A percentile compares a stretch with the other conserved stretches of the same genome.
Evolutionary conservation across 2,797 vertebrate species (phyloP).

Genomic region (Bucorvus abyssinicus): DNA sequence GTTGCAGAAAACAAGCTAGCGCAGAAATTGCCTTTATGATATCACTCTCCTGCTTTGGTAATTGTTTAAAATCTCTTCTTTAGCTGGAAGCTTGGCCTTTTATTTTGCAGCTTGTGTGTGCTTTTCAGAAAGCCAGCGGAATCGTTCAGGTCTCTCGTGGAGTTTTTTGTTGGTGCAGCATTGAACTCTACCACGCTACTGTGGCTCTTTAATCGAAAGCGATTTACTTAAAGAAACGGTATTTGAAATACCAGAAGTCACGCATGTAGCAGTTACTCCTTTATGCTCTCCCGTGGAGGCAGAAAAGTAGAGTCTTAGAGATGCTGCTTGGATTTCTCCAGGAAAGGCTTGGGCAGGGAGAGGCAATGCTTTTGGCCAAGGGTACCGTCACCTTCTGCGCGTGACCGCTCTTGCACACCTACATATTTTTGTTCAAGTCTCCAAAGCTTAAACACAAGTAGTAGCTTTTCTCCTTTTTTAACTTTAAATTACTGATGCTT

Average conservation of each 20-base stretch:
- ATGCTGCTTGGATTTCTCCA: background rate
- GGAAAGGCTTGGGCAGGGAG: background rate
- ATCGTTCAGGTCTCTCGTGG: background rate
- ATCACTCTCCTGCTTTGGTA: constrained; percentile 69
- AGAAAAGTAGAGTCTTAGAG: background rate
- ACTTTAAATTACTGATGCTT: background rate
- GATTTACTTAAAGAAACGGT: background rate
- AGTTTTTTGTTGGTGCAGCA: background rate
- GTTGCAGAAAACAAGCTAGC: constrained; percentile 78
- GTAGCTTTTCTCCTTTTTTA: background rate
- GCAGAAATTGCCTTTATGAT: constrained; percentile 83
- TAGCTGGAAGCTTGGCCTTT: constrained; percentile 57
- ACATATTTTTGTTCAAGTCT: background rate
- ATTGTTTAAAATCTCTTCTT: constrained; percentile 76
- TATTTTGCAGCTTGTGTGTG: constrained; percentile 8
- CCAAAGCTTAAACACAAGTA: background rate
- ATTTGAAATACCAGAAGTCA: background rate
- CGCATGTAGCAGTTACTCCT: background rate
- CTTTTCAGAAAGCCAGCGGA: constrained; percentile 22
- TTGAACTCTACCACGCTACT: background rate
- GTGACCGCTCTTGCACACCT: no score
- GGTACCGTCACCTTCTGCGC: background rate
- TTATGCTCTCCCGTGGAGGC: background rate
- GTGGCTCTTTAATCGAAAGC: background rate
- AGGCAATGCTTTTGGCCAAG: constrained; percentile 16